Conservation (phyloP, 2,113 vertebrate species). For the Isurus oxyrinchus region DNA sequence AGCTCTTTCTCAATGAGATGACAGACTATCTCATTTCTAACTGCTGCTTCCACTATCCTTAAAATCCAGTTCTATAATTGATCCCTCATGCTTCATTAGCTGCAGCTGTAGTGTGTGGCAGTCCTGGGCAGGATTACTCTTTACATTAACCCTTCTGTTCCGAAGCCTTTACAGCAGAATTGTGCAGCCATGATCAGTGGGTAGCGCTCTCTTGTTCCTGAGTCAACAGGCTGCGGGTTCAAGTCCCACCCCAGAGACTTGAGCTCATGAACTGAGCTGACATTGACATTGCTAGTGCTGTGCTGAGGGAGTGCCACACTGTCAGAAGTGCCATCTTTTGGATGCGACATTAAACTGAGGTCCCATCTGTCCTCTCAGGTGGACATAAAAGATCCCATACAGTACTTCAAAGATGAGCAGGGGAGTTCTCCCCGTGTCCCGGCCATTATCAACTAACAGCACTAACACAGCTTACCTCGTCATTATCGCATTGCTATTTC, state of each 20-base stretch:
- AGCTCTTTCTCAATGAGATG: not conserved
- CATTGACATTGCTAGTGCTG: not conserved
- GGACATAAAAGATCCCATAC: too few species aligned
- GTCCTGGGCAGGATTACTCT: not conserved
- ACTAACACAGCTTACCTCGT: not conserved
- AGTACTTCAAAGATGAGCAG: not conserved
- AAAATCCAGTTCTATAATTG: not conserved
- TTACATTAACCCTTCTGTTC: not conserved
- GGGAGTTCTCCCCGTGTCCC: not conserved
- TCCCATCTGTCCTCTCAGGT: too few species aligned
- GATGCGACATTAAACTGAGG: not conserved
- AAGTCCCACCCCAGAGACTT: not conserved
- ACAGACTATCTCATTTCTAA: not conserved
- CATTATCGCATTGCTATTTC: not conserved
- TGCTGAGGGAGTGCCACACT: not conserved
- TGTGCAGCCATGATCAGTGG: not conserved
- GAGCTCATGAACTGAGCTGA: not conserved
- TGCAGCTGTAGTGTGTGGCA: not conserved
- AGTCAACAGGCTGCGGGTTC: not conserved
- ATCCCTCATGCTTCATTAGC: slow-evolving; percentile 12
- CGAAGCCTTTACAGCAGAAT: not conserved
- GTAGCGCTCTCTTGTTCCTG: not conserved
- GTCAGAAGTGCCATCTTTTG: not conserved
- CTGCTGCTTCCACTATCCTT: not conserved
- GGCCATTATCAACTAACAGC: not conserved